Conservation (phyloP, 2,888 invertebrate genomes). For the Xestobium rufovillosum region DNA sequence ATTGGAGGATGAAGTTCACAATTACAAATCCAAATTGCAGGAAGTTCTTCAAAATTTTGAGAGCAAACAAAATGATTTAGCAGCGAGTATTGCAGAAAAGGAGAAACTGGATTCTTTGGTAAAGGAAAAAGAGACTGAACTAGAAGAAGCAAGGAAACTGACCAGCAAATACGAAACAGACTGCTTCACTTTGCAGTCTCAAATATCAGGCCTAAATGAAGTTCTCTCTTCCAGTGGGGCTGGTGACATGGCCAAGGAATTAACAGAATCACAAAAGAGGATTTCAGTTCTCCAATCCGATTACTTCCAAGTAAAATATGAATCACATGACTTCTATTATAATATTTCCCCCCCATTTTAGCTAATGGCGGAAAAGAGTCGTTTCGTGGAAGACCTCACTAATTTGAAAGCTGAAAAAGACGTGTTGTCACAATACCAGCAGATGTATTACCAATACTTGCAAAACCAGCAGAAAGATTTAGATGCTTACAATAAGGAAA, state of each 20-base stretch:
- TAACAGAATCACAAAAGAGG: neutral
- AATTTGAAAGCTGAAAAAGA: constrained; percentile 21
- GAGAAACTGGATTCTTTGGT: constrained; percentile 16
- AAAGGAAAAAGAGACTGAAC: constrained; percentile 26
- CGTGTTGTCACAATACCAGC: constrained; percentile 23
- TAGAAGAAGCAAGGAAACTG: constrained; percentile 26
- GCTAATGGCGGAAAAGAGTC: constrained; percentile 24
- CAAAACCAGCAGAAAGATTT: constrained; percentile 29
- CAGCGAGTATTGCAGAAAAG: constrained; percentile 3
- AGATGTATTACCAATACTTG: constrained; percentile 28
- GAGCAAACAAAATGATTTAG: too few relatives aligned
- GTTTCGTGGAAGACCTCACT: constrained; percentile 23
- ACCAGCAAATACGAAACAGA: constrained; percentile 27
- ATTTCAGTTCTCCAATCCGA: neutral
- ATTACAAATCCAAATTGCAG: neutral
- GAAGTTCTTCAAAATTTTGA: too few relatives aligned
- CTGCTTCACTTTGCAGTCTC: constrained; percentile 29
- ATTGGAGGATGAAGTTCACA: neutral
- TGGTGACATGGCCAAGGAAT: constrained; percentile 34
- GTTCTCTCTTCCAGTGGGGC: constrained; percentile 31
- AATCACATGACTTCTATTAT: too few relatives aligned
- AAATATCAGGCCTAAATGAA: constrained; percentile 32
- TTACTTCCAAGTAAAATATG: constrained; percentile 1
- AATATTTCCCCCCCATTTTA: constrained; percentile 11
- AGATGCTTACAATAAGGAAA: constrained; percentile 26